phyloP scores from a whole-genome alignment of 2,113 vertebrate genomes.

The Callospermophilus lateralis region DNA sequence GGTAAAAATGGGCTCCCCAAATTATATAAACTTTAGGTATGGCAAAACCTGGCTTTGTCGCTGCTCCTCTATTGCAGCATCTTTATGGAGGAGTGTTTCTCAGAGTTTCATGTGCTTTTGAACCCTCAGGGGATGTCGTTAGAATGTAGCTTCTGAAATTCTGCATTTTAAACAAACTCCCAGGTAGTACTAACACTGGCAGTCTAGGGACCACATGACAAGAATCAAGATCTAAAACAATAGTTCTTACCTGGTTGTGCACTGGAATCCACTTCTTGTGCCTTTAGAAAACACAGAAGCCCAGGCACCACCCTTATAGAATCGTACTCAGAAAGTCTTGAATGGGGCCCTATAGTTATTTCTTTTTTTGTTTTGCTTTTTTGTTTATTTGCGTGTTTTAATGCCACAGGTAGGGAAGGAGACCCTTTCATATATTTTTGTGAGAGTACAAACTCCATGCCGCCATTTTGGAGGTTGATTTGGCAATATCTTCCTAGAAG shows the following conservation, averaged over 20 bases:
- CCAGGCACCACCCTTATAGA: not conserved
- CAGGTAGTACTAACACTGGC: not conserved
- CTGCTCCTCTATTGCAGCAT: not conserved
- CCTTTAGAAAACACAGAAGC: not conserved
- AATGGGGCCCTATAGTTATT: not conserved
- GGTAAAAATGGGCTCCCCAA: not conserved
- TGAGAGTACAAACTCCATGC: not conserved
- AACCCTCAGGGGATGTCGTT: not conserved
- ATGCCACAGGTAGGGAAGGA: not conserved
- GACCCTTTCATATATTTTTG: not conserved
- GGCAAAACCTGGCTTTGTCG: not conserved
- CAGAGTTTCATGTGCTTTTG: not conserved
- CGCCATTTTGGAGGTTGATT: not conserved
- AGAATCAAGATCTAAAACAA: conserved; percentile 40
- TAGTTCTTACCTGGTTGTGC: not conserved
- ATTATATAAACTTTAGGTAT: not conserved
- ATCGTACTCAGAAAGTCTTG: not conserved
- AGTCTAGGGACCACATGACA: not conserved
- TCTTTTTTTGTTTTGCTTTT: not conserved
- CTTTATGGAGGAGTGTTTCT: not conserved
- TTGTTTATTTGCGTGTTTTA: not conserved
- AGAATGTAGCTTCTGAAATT: not conserved
- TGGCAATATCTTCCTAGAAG: conserved; percentile 41
- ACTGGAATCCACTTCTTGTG: not conserved
- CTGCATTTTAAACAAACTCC: not conserved